phyloP scores from a whole-genome alignment of 2,797 vertebrate genomes.

The Sternotherus odoratus region DNA sequence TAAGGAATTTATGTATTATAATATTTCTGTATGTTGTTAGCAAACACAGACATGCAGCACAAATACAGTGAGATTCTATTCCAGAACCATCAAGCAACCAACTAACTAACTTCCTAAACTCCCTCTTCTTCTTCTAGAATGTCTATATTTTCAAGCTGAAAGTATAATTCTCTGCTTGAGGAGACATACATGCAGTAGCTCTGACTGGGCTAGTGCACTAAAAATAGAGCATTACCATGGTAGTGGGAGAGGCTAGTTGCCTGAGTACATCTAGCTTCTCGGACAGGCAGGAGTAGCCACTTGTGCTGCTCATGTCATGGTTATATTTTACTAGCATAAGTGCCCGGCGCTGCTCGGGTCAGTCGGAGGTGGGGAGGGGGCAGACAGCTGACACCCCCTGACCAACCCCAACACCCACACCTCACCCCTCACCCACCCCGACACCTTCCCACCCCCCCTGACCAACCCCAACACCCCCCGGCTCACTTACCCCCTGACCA shows the following conservation, averaged over 20 bases:
- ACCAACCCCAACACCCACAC: too few relatives aligned
- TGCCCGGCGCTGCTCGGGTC: too few relatives aligned
- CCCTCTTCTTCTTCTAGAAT: background rate
- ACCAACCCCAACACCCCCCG: too few relatives aligned
- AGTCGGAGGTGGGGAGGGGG: too few relatives aligned
- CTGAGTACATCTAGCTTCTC: background rate
- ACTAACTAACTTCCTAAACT: background rate
- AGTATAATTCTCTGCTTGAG: background rate
- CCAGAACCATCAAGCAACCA: background rate
- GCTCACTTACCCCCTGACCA: too few relatives aligned
- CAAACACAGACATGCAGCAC: background rate
- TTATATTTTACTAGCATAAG: too few relatives aligned
- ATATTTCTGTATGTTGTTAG: background rate
- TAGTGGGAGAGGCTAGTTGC: background rate
- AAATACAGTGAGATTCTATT: background rate
- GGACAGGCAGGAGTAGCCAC: background rate
- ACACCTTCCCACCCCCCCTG: too few relatives aligned
- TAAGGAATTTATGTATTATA: background rate
- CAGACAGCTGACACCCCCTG: too few relatives aligned
- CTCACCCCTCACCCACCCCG: too few relatives aligned
- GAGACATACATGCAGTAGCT: background rate
- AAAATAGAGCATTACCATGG: background rate
- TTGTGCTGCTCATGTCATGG: background rate
- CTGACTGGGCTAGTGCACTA: background rate
- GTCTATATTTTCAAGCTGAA: background rate